phyloP scores from a whole-genome alignment of 2,888 invertebrate genomes.

The Ptychoptera albimana region DNA sequence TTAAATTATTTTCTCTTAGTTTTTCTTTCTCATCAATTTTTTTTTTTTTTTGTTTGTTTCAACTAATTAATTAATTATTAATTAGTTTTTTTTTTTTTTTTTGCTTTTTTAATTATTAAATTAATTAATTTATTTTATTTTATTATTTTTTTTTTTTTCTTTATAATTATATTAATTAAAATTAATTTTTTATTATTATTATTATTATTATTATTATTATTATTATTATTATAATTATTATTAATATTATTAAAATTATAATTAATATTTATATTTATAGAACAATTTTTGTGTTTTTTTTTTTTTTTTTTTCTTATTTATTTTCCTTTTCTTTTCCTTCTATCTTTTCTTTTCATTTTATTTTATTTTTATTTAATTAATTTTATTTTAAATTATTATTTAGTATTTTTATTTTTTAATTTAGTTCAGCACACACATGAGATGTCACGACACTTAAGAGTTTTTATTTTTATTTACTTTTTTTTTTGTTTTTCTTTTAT shows the following conservation, averaged over 20 bases:
- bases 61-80: neutral
- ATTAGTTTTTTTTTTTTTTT: slow-evolving; percentile 11
- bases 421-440: too few relatives aligned
- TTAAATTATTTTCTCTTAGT: neutral
- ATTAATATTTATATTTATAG: too few relatives aligned
- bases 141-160: slow-evolving; percentile 6
- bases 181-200: neutral
- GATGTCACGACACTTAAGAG: too few relatives aligned
- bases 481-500: too few relatives aligned
- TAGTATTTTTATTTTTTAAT: too few relatives aligned
- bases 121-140: slow-evolving; percentile 8
- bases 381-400: neutral
- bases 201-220: neutral
- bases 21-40: too few relatives aligned
- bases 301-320: neutral
- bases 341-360: neutral
- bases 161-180: slow-evolving; percentile 3
- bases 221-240: too few relatives aligned
- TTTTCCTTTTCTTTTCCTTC: too few relatives aligned
- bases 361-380: neutral
- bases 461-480: too few relatives aligned
- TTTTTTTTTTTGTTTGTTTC: too few relatives aligned
- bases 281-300: neutral
- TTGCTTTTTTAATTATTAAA: too few relatives aligned
- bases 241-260: too few relatives aligned